A percentile compares a stretch with the other conserved stretches of the same genome.
These are phyloP conservation scores for Hycleus phaleratus DNA, from an alignment of 1,140 invertebrate genomes.

Conservation along the genomic window DNA sequence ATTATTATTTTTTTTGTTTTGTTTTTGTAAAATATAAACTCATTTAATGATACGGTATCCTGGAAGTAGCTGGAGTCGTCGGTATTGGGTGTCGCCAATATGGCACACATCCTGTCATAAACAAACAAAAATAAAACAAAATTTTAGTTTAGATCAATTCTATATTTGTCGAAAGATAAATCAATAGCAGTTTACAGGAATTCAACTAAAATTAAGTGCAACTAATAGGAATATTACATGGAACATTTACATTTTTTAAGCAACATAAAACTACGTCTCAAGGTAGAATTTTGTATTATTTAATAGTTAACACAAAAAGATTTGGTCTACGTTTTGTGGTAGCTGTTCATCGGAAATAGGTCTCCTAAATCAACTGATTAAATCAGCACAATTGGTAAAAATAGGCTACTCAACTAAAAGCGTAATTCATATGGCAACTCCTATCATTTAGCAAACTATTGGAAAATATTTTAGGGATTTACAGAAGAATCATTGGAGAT, in stretches of 20 bases:
- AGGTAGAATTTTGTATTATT: constrained; percentile 1
- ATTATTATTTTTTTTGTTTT: no score
- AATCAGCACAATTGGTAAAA: no score
- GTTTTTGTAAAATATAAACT: no score
- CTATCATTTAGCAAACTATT: no score
- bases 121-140: constrained; percentile 31
- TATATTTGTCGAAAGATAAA: constrained; percentile 3
- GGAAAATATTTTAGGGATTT: no score
- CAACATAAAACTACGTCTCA: constrained; percentile 1
- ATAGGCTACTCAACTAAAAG: no score
- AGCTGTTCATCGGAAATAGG: neutral
- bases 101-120: constrained; percentile 27
- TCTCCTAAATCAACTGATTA: no score
- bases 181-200: neutral
- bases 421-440: no score
- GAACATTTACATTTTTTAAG: no score
- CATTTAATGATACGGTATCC: neutral
- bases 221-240: no score
- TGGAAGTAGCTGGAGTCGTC: constrained; percentile 1
- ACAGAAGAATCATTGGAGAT: no score
- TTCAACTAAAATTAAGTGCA: constrained; percentile 2
- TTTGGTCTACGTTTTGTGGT: constrained; percentile 1
- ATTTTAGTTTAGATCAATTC: constrained; percentile 4
- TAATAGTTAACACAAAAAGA: neutral
- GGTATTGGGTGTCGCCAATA: constrained; percentile 19